These are phyloP conservation scores for Cygnus olor DNA, from an alignment of 2,797 vertebrate genomes.

Conservation along the genomic window DNA sequence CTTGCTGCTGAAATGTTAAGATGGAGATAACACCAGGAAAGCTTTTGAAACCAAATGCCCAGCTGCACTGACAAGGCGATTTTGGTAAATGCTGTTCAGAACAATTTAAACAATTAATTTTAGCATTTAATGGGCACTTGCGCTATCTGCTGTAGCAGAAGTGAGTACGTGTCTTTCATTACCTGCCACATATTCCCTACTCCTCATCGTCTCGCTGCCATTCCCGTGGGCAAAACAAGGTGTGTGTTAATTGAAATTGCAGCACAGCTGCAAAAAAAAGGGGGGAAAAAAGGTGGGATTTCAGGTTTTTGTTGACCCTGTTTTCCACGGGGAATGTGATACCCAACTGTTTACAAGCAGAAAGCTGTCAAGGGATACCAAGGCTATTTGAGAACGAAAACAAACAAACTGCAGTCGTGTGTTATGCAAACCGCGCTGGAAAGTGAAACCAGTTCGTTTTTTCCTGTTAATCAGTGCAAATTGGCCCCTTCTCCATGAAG, in stretches of 20 bases:
- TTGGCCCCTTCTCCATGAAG: background rate
- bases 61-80: constrained; percentile 39
- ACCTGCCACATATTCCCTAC: constrained; percentile 37
- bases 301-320: constrained; percentile 25
- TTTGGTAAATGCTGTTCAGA: constrained; percentile 42
- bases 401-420: background rate
- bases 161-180: constrained; percentile 50
- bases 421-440: background rate
- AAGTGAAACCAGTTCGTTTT: background rate
- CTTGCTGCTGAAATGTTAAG: background rate
- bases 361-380: constrained; percentile 4
- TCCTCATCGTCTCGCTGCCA: background rate
- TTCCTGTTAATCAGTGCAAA: background rate
- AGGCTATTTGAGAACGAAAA: background rate
- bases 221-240: constrained; percentile 34
- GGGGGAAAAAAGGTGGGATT: background rate
- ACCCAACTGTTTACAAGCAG: constrained; percentile 37
- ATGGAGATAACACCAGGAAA: constrained; percentile 29
- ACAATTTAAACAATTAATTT: constrained; percentile 71
- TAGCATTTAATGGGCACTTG: constrained; percentile 55
- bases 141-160: constrained; percentile 62
- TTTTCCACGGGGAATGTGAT: constrained; percentile 26
- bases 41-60: constrained; percentile 34
- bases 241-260: constrained; percentile 60
- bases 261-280: constrained; percentile 23